These are phyloP conservation scores for Diprion similis DNA, from an alignment of 1,140 invertebrate genomes.

Conservation along the genomic window DNA sequence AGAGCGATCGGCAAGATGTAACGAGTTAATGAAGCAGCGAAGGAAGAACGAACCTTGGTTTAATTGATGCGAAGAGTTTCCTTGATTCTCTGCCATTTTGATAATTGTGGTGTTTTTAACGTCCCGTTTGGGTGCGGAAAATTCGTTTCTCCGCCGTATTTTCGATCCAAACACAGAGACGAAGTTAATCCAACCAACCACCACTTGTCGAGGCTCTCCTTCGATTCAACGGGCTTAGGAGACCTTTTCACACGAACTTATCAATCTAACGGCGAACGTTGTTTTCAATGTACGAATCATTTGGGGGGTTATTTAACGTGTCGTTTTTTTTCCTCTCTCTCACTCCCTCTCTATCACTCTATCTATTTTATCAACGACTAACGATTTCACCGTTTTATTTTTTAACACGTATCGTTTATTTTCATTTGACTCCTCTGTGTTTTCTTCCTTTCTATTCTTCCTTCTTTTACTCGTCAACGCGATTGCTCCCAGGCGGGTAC, in stretches of 20 bases:
- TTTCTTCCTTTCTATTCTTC: too few species aligned
- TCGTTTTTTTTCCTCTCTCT: too few species aligned
- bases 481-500: too few species aligned
- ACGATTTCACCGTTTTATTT: too few species aligned
- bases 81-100: constrained; percentile 59
- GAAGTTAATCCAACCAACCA: neutral
- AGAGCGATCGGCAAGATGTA: neutral
- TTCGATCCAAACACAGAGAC: neutral
- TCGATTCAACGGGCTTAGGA: constrained; percentile 37
- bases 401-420: too few species aligned
- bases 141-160: constrained; percentile 12
- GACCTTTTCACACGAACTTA: constrained; percentile 45
- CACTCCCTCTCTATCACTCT: too few species aligned
- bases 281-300: constrained; percentile 42
- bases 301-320: constrained; percentile 19
- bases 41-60: constrained; percentile 40
- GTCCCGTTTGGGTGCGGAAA: constrained; percentile 5
- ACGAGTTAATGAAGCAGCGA: too few species aligned
- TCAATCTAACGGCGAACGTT: constrained; percentile 38
- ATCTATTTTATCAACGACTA: too few species aligned
- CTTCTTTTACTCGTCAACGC: too few species aligned
- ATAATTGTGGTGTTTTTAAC: neutral
- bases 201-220: constrained; percentile 42
- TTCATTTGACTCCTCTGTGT: too few species aligned
- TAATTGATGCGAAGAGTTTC: constrained; percentile 53